Evolutionary conservation across 2,888 invertebrate species (phyloP).

Genomic region (Drosophila leonis): DNA sequence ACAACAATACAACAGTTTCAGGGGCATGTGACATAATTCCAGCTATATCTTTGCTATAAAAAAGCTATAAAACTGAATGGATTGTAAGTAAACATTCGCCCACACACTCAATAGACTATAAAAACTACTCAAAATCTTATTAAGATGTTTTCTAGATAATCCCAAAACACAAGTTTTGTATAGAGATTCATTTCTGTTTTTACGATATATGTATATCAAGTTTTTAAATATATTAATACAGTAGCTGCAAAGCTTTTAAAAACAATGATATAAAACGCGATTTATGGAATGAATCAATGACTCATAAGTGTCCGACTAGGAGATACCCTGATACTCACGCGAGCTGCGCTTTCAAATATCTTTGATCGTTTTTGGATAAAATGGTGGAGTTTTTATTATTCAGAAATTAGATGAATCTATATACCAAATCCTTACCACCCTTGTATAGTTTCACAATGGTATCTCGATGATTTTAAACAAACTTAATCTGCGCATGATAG

Average conservation of each 20-base stretch:
- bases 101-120: conserved; percentile 20
- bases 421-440: no score
- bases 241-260: neutral
- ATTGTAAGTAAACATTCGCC: conserved; percentile 36
- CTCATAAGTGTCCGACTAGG: no score
- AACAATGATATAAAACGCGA: neutral
- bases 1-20: neutral
- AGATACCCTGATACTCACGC: neutral
- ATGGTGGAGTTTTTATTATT: no score
- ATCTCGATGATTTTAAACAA: no score
- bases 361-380: neutral
- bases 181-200: neutral
- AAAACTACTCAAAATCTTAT: conserved; percentile 37
- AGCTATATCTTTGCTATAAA: conserved; percentile 30
- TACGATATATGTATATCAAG: no score
- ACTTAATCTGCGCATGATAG: no score
- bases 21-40: conserved; percentile 42
- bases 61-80: conserved; percentile 43
- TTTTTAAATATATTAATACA: neutral
- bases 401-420: no score
- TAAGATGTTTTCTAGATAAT: conserved; percentile 2
- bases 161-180: neutral
- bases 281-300: no score
- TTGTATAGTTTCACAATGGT: no score
- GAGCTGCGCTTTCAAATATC: neutral